These are phyloP conservation scores for Meriones unguiculatus DNA, from an alignment of 2,113 vertebrate genomes.

Conservation along the genomic window DNA sequence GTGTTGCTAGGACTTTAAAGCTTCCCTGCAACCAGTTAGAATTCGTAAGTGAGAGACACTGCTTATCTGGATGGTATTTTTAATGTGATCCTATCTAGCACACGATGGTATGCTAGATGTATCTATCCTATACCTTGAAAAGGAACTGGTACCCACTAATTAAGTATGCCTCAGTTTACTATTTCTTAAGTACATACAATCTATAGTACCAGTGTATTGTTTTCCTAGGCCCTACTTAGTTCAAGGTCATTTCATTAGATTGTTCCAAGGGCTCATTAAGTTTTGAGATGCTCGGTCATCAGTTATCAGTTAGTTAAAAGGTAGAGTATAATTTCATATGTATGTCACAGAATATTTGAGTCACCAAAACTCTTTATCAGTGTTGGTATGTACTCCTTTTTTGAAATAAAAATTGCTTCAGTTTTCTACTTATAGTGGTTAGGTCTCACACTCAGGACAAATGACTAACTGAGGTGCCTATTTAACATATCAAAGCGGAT, in stretches of 20 bases:
- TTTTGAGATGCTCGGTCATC: not conserved
- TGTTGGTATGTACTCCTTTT: not conserved
- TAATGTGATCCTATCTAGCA: constrained; percentile 39
- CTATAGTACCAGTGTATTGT: not conserved
- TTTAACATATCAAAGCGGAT: not conserved
- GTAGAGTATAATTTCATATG: not conserved
- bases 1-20: constrained; percentile 84
- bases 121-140: constrained; percentile 11
- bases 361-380: not conserved
- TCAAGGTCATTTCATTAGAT: not conserved
- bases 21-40: constrained; percentile 74
- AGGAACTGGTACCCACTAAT: not conserved
- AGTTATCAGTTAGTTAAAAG: not conserved
- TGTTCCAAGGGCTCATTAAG: not conserved
- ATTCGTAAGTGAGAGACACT: constrained; percentile 70
- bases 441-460: not conserved
- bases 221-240: not conserved
- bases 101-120: no score
- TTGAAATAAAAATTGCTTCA: not conserved
- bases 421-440: not conserved
- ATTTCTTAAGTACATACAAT: not conserved
- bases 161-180: not conserved
- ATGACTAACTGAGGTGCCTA: not conserved
- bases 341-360: not conserved
- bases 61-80: constrained; percentile 65